Evolutionary conservation across 2,888 invertebrate species (phyloP).

Genomic region (Electrophaes corylata): DNA sequence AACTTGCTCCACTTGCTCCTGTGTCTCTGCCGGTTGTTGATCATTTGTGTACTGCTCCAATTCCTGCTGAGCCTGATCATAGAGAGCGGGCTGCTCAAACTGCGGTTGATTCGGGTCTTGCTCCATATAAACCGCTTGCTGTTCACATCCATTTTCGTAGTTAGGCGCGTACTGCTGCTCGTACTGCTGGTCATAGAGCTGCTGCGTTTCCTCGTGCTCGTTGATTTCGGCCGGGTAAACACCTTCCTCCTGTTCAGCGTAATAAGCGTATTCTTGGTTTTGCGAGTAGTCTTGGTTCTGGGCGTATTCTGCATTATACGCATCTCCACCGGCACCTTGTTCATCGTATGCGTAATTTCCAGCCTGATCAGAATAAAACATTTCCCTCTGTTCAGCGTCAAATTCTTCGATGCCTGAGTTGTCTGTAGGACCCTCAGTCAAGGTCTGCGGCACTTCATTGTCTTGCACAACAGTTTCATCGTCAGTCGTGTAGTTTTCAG

Average conservation of each 20-base stretch:
- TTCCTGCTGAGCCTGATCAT: conserved; percentile 34
- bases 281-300: conserved; percentile 46
- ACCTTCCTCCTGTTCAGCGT: conserved; percentile 48
- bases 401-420: conserved; percentile 56
- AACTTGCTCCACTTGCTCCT: conserved; percentile 22
- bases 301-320: conserved; percentile 42
- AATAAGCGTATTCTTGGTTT: conserved; percentile 56
- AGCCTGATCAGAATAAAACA: conserved; percentile 62
- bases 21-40: conserved; percentile 21
- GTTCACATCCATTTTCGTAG: conserved; percentile 42
- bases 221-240: conserved; percentile 52
- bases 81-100: conserved; percentile 27
- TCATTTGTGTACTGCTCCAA: conserved; percentile 29
- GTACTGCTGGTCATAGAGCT: conserved; percentile 65
- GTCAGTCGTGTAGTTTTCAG: conserved; percentile 35
- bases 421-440: conserved; percentile 19
- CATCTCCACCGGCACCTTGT: conserved; percentile 35
- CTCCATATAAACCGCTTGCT: conserved; percentile 38
- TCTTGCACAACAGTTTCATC: conserved; percentile 28
- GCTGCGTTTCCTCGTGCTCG: conserved; percentile 61
- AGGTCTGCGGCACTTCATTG: conserved; percentile 11
- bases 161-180: conserved; percentile 59
- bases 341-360: conserved; percentile 47
- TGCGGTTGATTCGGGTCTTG: conserved; percentile 32
- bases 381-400: conserved; percentile 60